phyloP scores from a whole-genome alignment of 2,113 vertebrate genomes.

The Poecile atricapillus region DNA sequence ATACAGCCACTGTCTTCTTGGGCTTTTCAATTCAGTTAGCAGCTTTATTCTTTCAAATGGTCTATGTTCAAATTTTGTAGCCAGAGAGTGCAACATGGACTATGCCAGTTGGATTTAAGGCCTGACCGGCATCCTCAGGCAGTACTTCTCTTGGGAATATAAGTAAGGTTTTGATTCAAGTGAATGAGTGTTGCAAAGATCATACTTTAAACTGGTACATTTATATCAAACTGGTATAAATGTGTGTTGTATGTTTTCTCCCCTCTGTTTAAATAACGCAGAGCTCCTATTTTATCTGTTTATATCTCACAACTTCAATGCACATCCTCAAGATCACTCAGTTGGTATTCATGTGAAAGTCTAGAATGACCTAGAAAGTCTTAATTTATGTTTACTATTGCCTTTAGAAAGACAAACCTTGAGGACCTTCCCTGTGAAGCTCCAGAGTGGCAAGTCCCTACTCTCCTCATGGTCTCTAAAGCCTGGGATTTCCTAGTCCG shows the following conservation, averaged over 20 bases:
- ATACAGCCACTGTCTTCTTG: not conserved
- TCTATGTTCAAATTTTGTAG: not conserved
- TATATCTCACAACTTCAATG: not conserved
- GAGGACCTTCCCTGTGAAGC: not conserved
- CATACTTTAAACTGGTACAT: not conserved
- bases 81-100: not conserved
- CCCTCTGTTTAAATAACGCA: not conserved
- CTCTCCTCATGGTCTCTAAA: not conserved
- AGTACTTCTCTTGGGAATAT: not conserved
- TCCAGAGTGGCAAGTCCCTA: not conserved
- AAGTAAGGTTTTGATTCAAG: not conserved
- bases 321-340: not conserved
- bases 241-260: not conserved
- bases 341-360: fast-evolving
- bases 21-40: not conserved
- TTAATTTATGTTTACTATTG: not conserved
- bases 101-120: not conserved
- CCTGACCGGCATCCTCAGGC: not conserved
- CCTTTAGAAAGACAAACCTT: not conserved
- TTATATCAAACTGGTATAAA: not conserved
- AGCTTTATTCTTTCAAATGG: not conserved
- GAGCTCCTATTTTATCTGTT: not conserved
- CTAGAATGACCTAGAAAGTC: not conserved
- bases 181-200: not conserved
- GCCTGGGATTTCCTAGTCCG: not conserved